Conservation (phyloP, 2,113 vertebrate genomes). For the Monopterus albus region DNA sequence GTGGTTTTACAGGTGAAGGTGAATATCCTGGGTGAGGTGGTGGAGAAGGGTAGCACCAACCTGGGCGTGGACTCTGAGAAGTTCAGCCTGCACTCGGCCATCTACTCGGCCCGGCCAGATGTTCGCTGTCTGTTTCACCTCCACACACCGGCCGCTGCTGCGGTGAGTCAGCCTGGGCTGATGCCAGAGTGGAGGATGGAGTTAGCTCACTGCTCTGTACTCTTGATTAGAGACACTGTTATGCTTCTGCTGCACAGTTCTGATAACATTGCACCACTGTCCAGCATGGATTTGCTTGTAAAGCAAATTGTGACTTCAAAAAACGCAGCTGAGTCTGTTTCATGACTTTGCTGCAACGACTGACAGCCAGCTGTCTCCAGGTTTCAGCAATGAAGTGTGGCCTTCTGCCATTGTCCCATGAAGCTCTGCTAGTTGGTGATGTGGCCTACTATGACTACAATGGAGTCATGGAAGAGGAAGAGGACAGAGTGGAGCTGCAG, state of each 20-base stretch:
- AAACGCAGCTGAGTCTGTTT: too few relatives aligned
- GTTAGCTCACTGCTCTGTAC: background rate
- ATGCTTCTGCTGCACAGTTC: background rate
- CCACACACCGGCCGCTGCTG: slow-evolving; percentile 90
- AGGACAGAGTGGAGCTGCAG: slow-evolving; percentile 92
- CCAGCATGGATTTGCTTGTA: background rate
- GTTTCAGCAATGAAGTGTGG: slow-evolving; percentile 96
- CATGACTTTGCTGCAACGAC: background rate
- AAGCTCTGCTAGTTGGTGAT: slow-evolving; percentile 92
- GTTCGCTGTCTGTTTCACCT: slow-evolving; percentile 90
- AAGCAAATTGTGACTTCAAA: background rate
- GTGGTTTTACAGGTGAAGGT: slow-evolving; percentile 89
- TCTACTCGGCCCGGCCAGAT: slow-evolving; percentile 92
- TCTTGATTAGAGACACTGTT: background rate
- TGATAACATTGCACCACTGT: background rate
- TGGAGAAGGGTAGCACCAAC: slow-evolving; percentile 91
- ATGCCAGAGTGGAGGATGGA: background rate
- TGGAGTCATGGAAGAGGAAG: slow-evolving; percentile 91
- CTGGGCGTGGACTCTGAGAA: slow-evolving; percentile 86
- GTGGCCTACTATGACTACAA: slow-evolving; percentile 93
- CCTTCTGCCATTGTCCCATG: slow-evolving; percentile 92
- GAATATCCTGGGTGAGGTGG: slow-evolving; percentile 93
- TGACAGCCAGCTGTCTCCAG: slow-evolving; percentile 70
- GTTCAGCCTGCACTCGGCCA: slow-evolving; percentile 93
- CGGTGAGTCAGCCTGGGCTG: slow-evolving; percentile 81